phyloP scores from a whole-genome alignment of 2,113 vertebrate species.

The Lethenteron reissneri region DNA sequence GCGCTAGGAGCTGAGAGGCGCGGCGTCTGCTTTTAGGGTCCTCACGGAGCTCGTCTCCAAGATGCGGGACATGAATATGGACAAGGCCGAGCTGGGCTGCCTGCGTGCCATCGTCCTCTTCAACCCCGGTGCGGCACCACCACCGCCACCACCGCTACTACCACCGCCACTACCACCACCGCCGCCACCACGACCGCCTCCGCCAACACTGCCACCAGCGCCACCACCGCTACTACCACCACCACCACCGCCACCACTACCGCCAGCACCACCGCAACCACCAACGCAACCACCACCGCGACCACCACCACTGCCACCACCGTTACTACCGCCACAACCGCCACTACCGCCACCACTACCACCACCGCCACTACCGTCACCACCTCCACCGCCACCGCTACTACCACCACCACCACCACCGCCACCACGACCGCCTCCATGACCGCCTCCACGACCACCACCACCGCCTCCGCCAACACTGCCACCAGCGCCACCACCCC shows the following conservation, averaged over 20 bases:
- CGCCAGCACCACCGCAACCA: not conserved
- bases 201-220: too few relatives aligned
- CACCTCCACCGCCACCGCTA: too few relatives aligned
- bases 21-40: slow-evolving; percentile 26
- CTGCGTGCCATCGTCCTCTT: slow-evolving; percentile 74
- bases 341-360: too few relatives aligned
- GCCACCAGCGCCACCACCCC: not conserved
- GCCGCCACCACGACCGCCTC: too few relatives aligned
- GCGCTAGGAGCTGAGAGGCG: too few relatives aligned
- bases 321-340: too few relatives aligned
- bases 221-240: too few relatives aligned
- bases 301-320: too few relatives aligned
- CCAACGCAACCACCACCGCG: not conserved
- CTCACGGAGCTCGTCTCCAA: slow-evolving; percentile 83
- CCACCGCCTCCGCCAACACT: not conserved
- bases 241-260: not conserved
- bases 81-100: slow-evolving; percentile 76
- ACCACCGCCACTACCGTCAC: too few relatives aligned
- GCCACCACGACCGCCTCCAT: too few relatives aligned
- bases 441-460: too few relatives aligned
- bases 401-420: not conserved
- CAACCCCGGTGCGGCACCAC: slow-evolving; percentile 39
- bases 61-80: slow-evolving; percentile 98
- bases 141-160: not conserved
- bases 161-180: too few relatives aligned